Evolutionary conservation across 2,113 vertebrate species (phyloP).

Genomic region (Psettodes erumei): DNA sequence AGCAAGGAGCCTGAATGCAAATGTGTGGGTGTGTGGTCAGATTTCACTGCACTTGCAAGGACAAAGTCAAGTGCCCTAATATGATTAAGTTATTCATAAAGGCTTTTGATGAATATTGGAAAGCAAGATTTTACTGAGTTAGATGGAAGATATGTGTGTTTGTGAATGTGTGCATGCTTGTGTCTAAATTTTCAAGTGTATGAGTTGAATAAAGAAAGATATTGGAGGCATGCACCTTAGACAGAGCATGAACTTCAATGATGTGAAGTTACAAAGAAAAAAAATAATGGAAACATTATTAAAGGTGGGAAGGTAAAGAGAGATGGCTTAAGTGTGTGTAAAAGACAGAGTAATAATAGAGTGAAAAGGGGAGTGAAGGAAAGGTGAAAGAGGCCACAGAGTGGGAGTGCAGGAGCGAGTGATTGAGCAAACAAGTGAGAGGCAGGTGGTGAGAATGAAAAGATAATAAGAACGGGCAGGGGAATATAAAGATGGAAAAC

Average conservation of each 20-base stretch:
- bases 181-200: neutral
- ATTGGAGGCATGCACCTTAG: no score
- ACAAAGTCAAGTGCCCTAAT: conserved; percentile 2
- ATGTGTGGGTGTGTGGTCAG: conserved; percentile 38
- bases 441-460: conserved; percentile 8
- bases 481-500: neutral
- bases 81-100: conserved; percentile 22
- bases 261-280: neutral
- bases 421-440: conserved; percentile 3
- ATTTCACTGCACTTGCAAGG: conserved; percentile 7
- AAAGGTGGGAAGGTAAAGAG: neutral
- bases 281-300: conserved; percentile 18
- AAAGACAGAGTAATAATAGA: conserved; percentile 18
- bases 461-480: neutral
- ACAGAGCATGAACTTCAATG: neutral
- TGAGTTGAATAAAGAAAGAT: conserved; percentile 5
- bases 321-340: neutral
- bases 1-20: conserved; percentile 53
- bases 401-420: neutral
- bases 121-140: neutral
- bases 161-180: no score
- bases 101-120: conserved; percentile 3
- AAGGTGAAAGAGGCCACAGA: conserved; percentile 13
- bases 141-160: neutral
- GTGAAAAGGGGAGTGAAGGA: neutral